A percentile compares a stretch with the other conserved stretches of the same genome.
phyloP scores from a whole-genome alignment of 2,888 invertebrate species.

The Cremastinae sp. region DNA sequence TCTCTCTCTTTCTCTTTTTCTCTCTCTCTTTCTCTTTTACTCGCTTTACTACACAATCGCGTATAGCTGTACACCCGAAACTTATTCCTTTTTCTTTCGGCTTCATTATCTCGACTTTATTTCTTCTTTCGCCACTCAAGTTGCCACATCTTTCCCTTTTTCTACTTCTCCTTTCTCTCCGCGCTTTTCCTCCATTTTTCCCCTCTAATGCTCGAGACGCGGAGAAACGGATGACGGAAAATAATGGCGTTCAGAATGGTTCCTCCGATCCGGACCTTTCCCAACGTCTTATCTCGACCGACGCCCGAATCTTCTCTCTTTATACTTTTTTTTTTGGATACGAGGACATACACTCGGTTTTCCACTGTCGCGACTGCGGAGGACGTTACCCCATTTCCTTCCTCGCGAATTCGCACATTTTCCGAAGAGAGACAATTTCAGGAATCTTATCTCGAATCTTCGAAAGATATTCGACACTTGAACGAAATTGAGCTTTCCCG shows the following conservation, averaged over 20 bases:
- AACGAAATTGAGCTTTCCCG: slow-evolving; percentile 28
- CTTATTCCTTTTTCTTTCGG: slow-evolving; percentile 53
- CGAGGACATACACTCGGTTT: no score
- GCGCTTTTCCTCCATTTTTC: slow-evolving; percentile 34
- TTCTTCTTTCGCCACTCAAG: slow-evolving; percentile 36
- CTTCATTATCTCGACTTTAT: slow-evolving; percentile 58
- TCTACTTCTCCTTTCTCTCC: slow-evolving; percentile 12
- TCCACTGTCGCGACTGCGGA: slow-evolving; percentile 39
- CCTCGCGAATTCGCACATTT: slow-evolving; percentile 34
- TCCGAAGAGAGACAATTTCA: neutral
- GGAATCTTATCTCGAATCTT: slow-evolving; percentile 30
- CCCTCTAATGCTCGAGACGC: neutral
- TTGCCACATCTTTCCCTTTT: slow-evolving; percentile 17
- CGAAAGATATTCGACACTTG: slow-evolving; percentile 35
- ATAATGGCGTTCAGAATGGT: slow-evolving; percentile 28
- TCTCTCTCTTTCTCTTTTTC: slow-evolving; percentile 54
- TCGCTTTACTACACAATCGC: slow-evolving; percentile 47
- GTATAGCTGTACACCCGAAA: slow-evolving; percentile 56
- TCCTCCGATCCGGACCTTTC: slow-evolving; percentile 70
- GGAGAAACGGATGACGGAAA: slow-evolving; percentile 1
- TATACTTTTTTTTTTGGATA: neutral
- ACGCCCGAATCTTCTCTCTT: slow-evolving; percentile 26
- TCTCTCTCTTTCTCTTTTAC: slow-evolving; percentile 51
- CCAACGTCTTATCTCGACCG: slow-evolving; percentile 69
- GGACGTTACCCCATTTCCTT: slow-evolving; percentile 42